Evolutionary conservation across 2,797 vertebrate genomes (phyloP).

Genomic region (Etheostoma nigrum): DNA sequence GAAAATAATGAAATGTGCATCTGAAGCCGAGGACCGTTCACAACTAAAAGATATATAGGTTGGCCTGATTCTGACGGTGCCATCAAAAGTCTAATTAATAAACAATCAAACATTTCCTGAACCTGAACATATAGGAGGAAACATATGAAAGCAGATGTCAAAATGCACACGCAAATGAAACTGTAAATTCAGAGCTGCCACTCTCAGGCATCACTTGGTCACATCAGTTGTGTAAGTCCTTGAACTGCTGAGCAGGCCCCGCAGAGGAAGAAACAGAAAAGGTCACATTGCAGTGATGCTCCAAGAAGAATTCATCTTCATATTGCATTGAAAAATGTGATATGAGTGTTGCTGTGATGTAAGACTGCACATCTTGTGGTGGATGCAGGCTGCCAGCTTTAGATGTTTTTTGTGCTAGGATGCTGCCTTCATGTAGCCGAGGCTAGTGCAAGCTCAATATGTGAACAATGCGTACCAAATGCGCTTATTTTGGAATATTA

Average conservation of each 20-base stretch:
- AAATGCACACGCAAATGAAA: constrained; percentile 52
- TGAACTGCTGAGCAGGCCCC: constrained; percentile 82
- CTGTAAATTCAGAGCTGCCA: constrained; percentile 73
- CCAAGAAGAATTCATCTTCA: constrained; percentile 59
- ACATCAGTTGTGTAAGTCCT: constrained; percentile 81
- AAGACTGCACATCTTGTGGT: constrained; percentile 23
- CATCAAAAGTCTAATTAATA: constrained; percentile 11
- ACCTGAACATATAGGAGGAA: constrained; percentile 25
- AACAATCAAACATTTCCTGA: constrained; percentile 29
- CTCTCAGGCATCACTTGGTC: constrained; percentile 76
- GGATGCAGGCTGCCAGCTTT: constrained; percentile 34
- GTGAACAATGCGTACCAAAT: constrained; percentile 56
- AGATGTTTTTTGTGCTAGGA: constrained; percentile 57
- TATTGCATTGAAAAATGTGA: constrained; percentile 17
- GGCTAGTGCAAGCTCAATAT: constrained; percentile 43
- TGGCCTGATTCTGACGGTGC: constrained; percentile 29
- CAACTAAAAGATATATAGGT: constrained; percentile 31
- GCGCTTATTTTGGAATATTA: constrained; percentile 33
- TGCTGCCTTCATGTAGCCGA: constrained; percentile 50
- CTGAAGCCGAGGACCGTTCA: neutral
- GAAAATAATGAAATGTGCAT: constrained; percentile 1
- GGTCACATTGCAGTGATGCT: constrained; percentile 78
- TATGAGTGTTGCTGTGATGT: constrained; percentile 26
- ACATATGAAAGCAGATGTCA: constrained; percentile 43
- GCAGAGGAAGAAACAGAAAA: constrained; percentile 77